Base-by-base conservation (phyloP, 2,888 invertebrate species). In the Drosophila multiciliata region DNA sequence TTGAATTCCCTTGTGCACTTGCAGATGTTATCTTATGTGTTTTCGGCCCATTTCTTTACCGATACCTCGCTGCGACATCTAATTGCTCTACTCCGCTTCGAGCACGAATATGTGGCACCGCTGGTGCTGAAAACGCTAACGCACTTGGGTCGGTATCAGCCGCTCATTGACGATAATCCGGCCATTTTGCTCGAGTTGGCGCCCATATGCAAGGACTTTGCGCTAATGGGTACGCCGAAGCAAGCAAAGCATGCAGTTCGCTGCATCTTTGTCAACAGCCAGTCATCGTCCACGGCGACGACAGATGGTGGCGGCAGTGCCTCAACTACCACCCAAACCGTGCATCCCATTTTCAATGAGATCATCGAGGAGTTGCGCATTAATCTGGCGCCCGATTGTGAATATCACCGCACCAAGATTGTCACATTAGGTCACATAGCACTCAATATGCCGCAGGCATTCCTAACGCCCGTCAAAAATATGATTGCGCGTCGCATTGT, bases 201-300 rank as follows among this genome's bases (percentile, higher is more conserved):
- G 38, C 97, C 97, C 2, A 95, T 98, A 58, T 97, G 99, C 92
- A 97, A 97, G 91, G 96, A 96, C 62, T 96, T 98, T 91, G 97
- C 98, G 0, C 96, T 97, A 88, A 95, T 96, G 50, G 99, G 99
- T 15, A 97, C 97, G 5, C 96, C 98, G 1, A 98, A 98, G 93
- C 99, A 99, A 93, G 98, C 99, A 8, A 99, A 99, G 93, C 98
- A 99, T 90, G 98, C 99, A 5, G 96, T 99, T 72, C 94, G 98
- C 81, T 99, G 99, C 93, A 95, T 99, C 62, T 97, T 95, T 92
- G 96, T 97, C 54, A 98, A 98, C 93, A 96, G 97, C 57, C 91
- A 80, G 26, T 79, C 87, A 7, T 80, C 87, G 12, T 80, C 78
- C 20, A 76, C 80, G 40, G 68, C 78, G 17, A 73, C 80, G 17